Conservation (phyloP, 1,140 invertebrate genomes). For the Agraylea sexmaculata region DNA sequence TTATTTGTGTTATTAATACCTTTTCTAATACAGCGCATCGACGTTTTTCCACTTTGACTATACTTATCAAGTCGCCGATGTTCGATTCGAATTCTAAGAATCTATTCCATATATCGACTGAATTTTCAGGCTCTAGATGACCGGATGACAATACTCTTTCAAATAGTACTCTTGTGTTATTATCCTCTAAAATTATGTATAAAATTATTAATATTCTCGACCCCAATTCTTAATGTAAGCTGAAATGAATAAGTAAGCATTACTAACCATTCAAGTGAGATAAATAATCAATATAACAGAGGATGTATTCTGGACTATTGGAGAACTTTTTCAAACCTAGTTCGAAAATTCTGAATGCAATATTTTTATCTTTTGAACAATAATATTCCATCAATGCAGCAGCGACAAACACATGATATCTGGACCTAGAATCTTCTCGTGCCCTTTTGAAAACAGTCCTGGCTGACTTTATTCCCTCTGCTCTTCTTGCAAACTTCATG, state of each 20-base stretch:
- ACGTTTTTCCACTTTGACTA: constrained; percentile 94
- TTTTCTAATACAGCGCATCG: constrained; percentile 84
- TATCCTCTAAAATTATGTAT: constrained; percentile 67
- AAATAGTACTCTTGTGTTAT: constrained; percentile 96
- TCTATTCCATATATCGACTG: constrained; percentile 96
- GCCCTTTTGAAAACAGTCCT: constrained; percentile 90
- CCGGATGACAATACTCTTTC: constrained; percentile 91
- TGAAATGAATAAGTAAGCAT: constrained; percentile 1
- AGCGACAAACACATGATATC: constrained; percentile 90
- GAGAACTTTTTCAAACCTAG: constrained; percentile 94
- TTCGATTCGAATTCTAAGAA: constrained; percentile 98
- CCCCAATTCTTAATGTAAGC: not conserved
- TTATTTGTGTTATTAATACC: constrained; percentile 35
- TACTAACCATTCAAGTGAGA: constrained; percentile 89
- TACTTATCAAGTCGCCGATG: constrained; percentile 94
- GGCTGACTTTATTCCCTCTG: constrained; percentile 95
- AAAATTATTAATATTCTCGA: not conserved
- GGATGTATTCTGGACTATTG: constrained; percentile 86
- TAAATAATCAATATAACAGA: constrained; percentile 94
- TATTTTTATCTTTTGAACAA: constrained; percentile 97
- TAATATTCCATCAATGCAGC: constrained; percentile 99
- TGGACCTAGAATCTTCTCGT: constrained; percentile 74
- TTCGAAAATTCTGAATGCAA: constrained; percentile 97
- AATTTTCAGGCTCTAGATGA: constrained; percentile 83
- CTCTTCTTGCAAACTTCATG: constrained; percentile 95